Evolutionary conservation across 2,797 vertebrate genomes (phyloP), one percentile per base, ranked within the genome.

Genomic region (Balearica regulorum): DNA sequence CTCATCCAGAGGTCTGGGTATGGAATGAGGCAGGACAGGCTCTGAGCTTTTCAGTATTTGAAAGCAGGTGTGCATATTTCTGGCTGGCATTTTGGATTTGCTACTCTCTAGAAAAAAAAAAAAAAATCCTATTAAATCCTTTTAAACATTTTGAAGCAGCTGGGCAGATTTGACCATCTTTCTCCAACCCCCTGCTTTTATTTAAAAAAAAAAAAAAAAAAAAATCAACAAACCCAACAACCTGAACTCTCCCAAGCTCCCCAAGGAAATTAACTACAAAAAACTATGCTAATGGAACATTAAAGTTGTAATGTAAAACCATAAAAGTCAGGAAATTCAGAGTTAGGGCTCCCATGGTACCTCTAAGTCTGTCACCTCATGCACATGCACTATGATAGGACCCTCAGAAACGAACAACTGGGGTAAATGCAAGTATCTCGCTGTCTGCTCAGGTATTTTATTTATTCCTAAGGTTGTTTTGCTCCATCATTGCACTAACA

Each of bases 251-350:
- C 68, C 57, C 71, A 69, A 46, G 41, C 31, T 94, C 96, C 93
- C 95, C 35, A 68, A 95, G 93, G 94, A 97, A 97, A 97, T 96
- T 91, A 97, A 94, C 76, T 95, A 92, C 89, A 95, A 94, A 95
- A 96, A 90, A 6, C 75, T 6, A 93, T 69, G 78, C 48, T 94
- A 96, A 97, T 97, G 91, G 95, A 94, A 95, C 94, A 94, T 96
- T 96, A 89, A 90, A 88, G 83, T 92, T 89, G 86, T 93, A 96
- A 97, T 85, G 83, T 85, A 90, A 94, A 97, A 92, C 88, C 94
- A 64, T 97, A 94, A 95, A 97, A 96, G 94, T 95, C 95, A 96
- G 92, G 94, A 95, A 97, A 96, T 94, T 95, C 90, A 83, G 94
- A 96, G 87, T 92, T 97, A 97, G 76, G 78, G 64, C 37, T 97